Percentiles rank a stretch among this genome's conserved stretches.
phyloP scores from a whole-genome alignment of 2,888 invertebrate species.

The Pycnomerus fuliginosus region DNA sequence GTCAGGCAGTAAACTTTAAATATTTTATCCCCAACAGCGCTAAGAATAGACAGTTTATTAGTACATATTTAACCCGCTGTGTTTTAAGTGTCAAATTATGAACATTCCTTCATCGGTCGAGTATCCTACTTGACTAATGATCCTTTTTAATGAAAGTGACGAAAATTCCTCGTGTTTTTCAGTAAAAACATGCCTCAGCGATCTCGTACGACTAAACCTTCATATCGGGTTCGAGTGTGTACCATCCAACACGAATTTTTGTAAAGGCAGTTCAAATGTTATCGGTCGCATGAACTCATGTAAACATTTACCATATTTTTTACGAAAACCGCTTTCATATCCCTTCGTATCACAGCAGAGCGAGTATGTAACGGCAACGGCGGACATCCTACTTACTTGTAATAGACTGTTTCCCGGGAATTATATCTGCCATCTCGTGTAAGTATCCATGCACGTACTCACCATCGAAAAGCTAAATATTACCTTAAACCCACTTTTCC shows the following conservation, averaged over 20 bases:
- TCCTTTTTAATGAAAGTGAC: too few species aligned
- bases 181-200: neutral
- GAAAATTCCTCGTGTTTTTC: too few species aligned
- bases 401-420: conserved; percentile 48
- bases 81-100: too few species aligned
- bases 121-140: too few species aligned
- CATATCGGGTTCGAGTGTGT: conserved; percentile 7
- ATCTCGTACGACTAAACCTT: neutral
- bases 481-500: too few species aligned
- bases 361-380: conserved; percentile 30
- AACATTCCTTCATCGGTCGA: too few species aligned
- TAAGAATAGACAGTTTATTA: too few species aligned
- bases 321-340: conserved; percentile 23
- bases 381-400: conserved; percentile 49
- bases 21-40: too few species aligned
- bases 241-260: conserved; percentile 20
- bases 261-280: conserved; percentile 30
- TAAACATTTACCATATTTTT: conserved; percentile 29
- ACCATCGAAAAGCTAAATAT: conserved; percentile 15
- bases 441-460: conserved; percentile 32
- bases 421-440: conserved; percentile 38
- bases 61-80: too few species aligned
- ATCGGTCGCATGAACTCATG: conserved; percentile 27
- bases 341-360: conserved; percentile 14
- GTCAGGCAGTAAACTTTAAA: too few species aligned